Percentiles rank a stretch among this genome's conserved stretches.
phyloP scores from a whole-genome alignment of 2,797 vertebrate species.

The Allobates femoralis region DNA sequence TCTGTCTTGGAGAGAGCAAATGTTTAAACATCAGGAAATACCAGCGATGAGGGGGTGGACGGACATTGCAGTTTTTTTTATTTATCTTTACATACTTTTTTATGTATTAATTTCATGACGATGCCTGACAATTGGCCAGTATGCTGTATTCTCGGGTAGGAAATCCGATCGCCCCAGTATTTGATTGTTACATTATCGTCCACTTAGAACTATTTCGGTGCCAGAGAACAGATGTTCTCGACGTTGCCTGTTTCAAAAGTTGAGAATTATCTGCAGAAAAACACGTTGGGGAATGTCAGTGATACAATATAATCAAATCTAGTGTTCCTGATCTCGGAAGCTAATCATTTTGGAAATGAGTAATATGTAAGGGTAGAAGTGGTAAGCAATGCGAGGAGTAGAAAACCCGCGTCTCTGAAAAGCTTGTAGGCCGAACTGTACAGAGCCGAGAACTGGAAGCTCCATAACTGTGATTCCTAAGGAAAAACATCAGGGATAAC shows the following conservation, averaged over 20 bases:
- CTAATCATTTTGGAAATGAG: slow-evolving; percentile 29
- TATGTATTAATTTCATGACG: slow-evolving; percentile 44
- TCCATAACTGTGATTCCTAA: not conserved
- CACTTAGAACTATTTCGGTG: slow-evolving; percentile 54
- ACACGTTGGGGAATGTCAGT: slow-evolving; percentile 10
- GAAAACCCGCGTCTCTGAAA: not conserved
- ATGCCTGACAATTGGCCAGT: slow-evolving; percentile 43
- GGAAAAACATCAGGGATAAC: not conserved
- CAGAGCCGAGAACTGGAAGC: not conserved
- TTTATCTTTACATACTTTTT: slow-evolving; percentile 39
- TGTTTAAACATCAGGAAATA: slow-evolving; percentile 40
- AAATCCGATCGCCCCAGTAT: slow-evolving; percentile 33
- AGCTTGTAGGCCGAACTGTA: not conserved
- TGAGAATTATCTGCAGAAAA: slow-evolving; percentile 40
- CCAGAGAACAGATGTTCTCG: slow-evolving; percentile 51
- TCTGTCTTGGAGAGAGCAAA: slow-evolving; percentile 26
- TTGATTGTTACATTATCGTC: slow-evolving; percentile 59
- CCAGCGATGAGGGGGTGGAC: slow-evolving; percentile 23
- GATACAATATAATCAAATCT: slow-evolving; percentile 22
- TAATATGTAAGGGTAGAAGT: not conserved
- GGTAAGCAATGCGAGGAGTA: not conserved
- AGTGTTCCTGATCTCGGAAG: not conserved
- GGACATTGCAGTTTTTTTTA: slow-evolving; percentile 35
- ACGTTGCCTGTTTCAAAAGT: slow-evolving; percentile 16
- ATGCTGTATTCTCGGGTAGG: slow-evolving; percentile 28